Conservation (phyloP, 2,113 vertebrate genomes). For the Brienomyrus longianalis region DNA sequence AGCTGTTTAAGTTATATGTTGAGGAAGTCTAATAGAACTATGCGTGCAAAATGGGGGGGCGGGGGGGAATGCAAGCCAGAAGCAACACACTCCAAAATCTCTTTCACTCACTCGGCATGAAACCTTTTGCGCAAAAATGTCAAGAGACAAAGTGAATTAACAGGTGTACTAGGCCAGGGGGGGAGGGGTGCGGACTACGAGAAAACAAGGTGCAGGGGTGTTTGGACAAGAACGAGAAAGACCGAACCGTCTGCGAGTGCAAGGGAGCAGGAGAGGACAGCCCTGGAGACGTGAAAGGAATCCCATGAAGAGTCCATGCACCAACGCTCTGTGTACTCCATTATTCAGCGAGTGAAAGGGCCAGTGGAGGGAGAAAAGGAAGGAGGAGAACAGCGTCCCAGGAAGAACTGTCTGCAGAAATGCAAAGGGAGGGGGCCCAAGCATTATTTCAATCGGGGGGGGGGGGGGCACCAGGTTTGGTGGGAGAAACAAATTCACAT, state of each 20-base stretch:
- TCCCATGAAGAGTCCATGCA: conserved; percentile 59
- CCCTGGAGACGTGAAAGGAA: conserved; percentile 42
- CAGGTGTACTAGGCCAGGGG: not conserved
- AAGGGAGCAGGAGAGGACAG: not conserved
- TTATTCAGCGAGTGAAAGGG: conserved; percentile 71
- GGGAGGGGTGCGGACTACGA: not conserved
- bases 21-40: not conserved
- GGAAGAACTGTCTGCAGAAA: conserved; percentile 43
- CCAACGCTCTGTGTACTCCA: conserved; percentile 61
- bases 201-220: not conserved
- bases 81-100: not conserved
- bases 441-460: conserved; percentile 32
- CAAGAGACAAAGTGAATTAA: conserved; percentile 7
- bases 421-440: conserved; percentile 24
- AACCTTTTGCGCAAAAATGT: not conserved
- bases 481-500: conserved; percentile 54
- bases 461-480: conserved; percentile 11
- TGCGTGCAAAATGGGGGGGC: not conserved
- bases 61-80: not conserved
- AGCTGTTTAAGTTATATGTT: not conserved
- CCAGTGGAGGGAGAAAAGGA: conserved; percentile 70
- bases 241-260: not conserved
- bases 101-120: too few relatives aligned
- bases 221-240: not conserved
- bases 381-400: conserved; percentile 50